phyloP scores from a whole-genome alignment of 2,113 vertebrate genomes.

The Peucedramus taeniatus region DNA sequence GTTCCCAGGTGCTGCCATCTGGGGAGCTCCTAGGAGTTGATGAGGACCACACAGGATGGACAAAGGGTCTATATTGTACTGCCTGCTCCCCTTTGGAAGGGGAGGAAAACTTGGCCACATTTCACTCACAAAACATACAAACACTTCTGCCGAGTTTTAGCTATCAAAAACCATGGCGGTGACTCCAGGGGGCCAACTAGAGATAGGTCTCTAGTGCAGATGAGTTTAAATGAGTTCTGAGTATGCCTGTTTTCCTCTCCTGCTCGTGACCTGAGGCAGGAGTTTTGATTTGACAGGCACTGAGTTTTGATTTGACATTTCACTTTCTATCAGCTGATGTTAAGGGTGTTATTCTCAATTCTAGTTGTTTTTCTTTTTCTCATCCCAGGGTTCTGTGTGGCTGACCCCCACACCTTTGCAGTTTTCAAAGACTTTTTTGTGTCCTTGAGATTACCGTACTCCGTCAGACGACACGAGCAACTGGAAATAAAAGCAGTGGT shows the following conservation, averaged over 20 bases:
- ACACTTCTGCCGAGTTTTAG: neutral
- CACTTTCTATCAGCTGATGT: neutral
- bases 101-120: neutral
- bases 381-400: conserved; percentile 76
- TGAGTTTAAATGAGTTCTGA: neutral
- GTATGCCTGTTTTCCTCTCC: neutral
- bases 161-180: neutral
- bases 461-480: conserved; percentile 77
- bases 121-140: neutral
- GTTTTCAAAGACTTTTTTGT: conserved; percentile 73
- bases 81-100: neutral
- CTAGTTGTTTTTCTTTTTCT: neutral
- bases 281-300: neutral
- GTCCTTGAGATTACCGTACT: conserved; percentile 77
- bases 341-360: neutral
- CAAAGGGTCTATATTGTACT: neutral
- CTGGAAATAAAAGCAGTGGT: conserved; percentile 76
- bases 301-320: neutral
- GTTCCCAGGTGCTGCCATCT: neutral
- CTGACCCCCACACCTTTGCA: conserved; percentile 61
- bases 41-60: neutral
- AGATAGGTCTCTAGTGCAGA: neutral
- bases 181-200: neutral
- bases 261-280: neutral
- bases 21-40: neutral